Evolutionary conservation across 2,797 vertebrate species (phyloP).

Genomic region (Eupleurogrammus muticus): DNA sequence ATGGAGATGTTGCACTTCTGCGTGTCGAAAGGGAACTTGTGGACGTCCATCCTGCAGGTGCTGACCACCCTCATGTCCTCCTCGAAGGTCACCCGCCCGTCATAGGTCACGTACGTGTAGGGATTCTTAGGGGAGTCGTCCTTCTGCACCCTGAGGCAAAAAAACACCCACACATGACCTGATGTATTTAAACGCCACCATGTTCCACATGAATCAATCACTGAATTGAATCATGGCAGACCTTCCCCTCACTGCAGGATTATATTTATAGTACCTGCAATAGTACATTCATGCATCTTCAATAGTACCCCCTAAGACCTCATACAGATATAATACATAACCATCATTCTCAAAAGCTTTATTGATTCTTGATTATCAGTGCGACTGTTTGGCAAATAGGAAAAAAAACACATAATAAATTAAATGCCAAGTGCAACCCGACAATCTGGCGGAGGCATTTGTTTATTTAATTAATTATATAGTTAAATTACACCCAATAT

Average conservation of each 20-base stretch:
- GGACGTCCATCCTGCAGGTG: conserved; percentile 76
- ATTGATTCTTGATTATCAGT: too few species aligned
- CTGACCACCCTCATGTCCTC: conserved; percentile 65
- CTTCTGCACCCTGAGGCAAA: conserved; percentile 65
- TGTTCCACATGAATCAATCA: not conserved
- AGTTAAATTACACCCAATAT: too few species aligned
- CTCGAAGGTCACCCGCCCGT: conserved; percentile 52
- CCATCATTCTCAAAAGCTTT: too few species aligned
- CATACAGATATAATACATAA: too few species aligned
- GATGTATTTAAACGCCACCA: not conserved
- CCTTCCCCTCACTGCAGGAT: not conserved
- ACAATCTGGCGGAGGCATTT: too few species aligned
- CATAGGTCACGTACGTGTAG: conserved; percentile 36
- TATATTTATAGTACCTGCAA: not conserved
- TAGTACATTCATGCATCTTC: too few species aligned
- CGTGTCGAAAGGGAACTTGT: conserved; percentile 82
- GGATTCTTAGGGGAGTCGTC: conserved; percentile 59
- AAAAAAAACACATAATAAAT: too few species aligned
- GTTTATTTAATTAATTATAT: too few species aligned
- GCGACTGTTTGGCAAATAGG: too few species aligned
- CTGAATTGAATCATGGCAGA: not conserved
- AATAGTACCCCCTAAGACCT: too few species aligned
- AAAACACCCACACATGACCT: conserved; percentile 10
- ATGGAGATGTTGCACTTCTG: conserved; percentile 76
- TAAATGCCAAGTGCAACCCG: too few species aligned